Evolutionary conservation across 2,797 vertebrate species (phyloP).

Genomic region (Bradypodion ventrale): DNA sequence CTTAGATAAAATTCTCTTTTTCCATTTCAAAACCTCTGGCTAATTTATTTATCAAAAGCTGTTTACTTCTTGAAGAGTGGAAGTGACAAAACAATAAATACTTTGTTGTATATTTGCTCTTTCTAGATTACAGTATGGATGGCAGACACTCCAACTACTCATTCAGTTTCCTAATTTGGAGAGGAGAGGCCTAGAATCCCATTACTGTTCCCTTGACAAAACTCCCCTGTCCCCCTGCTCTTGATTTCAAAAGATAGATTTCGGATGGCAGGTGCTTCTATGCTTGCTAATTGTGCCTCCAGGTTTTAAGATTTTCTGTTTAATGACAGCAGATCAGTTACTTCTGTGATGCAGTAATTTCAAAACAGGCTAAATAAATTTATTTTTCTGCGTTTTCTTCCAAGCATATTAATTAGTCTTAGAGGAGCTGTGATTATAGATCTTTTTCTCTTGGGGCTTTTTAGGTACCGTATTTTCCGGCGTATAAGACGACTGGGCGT

Average conservation of each 20-base stretch:
- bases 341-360: slow-evolving; percentile 36
- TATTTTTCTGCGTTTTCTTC: slow-evolving; percentile 44
- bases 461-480: no score
- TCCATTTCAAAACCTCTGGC: no score
- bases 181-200: slow-evolving; percentile 1
- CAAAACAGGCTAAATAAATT: slow-evolving; percentile 53
- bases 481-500: no score
- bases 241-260: slow-evolving; percentile 41
- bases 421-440: slow-evolving; percentile 46
- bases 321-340: slow-evolving; percentile 67
- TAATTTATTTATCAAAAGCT: no score
- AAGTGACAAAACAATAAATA: no score
- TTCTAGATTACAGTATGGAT: background rate
- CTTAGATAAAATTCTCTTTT: no score
- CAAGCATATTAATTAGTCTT: slow-evolving; percentile 38
- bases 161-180: slow-evolving; percentile 6
- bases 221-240: slow-evolving; percentile 4
- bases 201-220: slow-evolving; percentile 26
- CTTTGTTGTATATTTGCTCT: background rate
- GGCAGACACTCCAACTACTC: background rate
- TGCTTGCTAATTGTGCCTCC: slow-evolving; percentile 56
- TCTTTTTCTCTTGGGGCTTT: slow-evolving; percentile 13
- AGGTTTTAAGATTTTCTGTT: slow-evolving; percentile 59
- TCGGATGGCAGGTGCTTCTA: slow-evolving; percentile 54
- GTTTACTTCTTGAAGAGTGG: no score